A percentile compares a stretch with the other conserved stretches of the same genome.
Evolutionary conservation across 2,113 vertebrate genomes (phyloP).

Genomic region (zebrafish (Danio rerio)): DNA sequence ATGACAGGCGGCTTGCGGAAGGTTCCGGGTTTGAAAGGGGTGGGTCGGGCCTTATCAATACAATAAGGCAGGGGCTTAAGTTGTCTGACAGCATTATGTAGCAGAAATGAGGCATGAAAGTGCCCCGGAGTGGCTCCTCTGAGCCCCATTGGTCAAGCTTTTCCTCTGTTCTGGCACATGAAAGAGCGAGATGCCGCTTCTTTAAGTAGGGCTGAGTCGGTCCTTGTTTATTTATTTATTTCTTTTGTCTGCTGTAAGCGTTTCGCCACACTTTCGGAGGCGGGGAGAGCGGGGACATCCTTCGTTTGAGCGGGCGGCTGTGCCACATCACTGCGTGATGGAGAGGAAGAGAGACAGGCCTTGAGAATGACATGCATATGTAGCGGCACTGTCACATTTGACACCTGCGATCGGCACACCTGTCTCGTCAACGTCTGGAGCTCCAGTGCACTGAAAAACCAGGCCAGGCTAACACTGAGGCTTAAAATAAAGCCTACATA

Average conservation of each 20-base stretch:
- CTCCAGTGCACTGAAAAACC: neutral
- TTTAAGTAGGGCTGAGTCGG: constrained; percentile 55
- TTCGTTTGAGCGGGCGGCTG: constrained; percentile 31
- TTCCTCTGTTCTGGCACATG: constrained; percentile 52
- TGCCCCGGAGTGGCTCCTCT: constrained; percentile 45
- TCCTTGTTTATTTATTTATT: constrained; percentile 55
- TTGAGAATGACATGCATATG: constrained; percentile 47
- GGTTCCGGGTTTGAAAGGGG: constrained; percentile 51
- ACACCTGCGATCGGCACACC: constrained; percentile 60
- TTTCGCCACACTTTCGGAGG: constrained; percentile 53
- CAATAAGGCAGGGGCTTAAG: constrained; percentile 55
- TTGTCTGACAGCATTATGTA: constrained; percentile 61
- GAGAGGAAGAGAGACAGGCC: neutral
- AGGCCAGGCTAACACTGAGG: neutral
- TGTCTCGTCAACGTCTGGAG: constrained; percentile 42
- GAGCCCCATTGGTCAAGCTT: constrained; percentile 50
- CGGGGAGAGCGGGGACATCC: neutral
- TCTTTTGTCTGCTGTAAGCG: constrained; percentile 47
- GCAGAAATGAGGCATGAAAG: constrained; percentile 59
- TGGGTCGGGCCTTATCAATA: constrained; percentile 50
- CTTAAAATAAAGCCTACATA: too few species aligned
- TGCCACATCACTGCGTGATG: constrained; percentile 23
- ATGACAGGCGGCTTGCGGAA: constrained; percentile 33
- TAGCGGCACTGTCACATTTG: constrained; percentile 50
- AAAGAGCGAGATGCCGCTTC: constrained; percentile 55